phyloP scores from a whole-genome alignment of 2,113 vertebrate species.

The Gallinago paraguaiae region DNA sequence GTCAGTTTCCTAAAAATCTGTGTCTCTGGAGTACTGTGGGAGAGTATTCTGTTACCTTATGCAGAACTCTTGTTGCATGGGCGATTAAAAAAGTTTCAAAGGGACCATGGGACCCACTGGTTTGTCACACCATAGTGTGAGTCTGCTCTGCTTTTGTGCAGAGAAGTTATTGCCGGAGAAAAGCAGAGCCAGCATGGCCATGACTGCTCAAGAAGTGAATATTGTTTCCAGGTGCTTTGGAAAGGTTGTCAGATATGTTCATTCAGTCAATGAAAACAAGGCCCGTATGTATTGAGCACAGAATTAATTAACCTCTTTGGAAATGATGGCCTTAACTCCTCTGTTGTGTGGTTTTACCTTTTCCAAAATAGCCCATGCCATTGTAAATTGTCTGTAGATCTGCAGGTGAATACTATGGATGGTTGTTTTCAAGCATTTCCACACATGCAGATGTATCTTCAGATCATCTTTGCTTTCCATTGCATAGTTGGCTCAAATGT shows the following conservation, averaged over 20 bases:
- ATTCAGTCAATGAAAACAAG: not conserved
- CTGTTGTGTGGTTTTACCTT: not conserved
- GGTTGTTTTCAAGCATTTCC: not conserved
- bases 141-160: not conserved
- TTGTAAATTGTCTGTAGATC: not conserved
- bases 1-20: not conserved
- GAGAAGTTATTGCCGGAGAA: not conserved
- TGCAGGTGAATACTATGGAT: not conserved
- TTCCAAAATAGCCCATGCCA: not conserved
- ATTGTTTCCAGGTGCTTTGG: not conserved
- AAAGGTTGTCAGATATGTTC: not conserved
- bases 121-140: not conserved
- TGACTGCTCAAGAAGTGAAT: not conserved
- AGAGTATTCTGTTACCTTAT: not conserved
- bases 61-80: not conserved
- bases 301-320: not conserved
- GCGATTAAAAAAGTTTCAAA: not conserved
- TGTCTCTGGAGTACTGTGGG: not conserved
- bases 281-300: not conserved
- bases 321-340: not conserved
- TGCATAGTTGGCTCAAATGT: fast-evolving
- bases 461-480: not conserved
- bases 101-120: fast-evolving
- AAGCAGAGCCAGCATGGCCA: not conserved
- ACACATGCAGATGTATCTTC: not conserved